phyloP scores from a whole-genome alignment of 2,113 vertebrate species.

The Machaerirhynchus nigripectus region DNA sequence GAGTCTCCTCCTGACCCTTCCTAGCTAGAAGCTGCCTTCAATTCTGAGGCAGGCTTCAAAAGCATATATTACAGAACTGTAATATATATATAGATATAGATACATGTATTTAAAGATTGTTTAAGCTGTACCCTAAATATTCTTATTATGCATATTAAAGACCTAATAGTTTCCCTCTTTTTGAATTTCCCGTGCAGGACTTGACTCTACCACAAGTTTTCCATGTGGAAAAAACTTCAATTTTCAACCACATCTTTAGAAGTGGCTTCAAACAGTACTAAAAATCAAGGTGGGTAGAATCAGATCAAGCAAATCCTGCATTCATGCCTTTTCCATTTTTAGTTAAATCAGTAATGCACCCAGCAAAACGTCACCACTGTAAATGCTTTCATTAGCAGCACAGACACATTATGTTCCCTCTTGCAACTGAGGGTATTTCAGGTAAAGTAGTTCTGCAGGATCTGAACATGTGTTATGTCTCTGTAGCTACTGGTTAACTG shows the following conservation, averaged over 20 bases:
- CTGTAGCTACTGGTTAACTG: neutral
- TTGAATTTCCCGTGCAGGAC: neutral
- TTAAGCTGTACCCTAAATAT: conserved; percentile 44
- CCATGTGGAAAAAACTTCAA: neutral
- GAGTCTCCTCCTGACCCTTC: neutral
- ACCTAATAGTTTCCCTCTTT: neutral
- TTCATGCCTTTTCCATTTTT: neutral
- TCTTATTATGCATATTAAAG: neutral
- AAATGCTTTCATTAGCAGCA: neutral
- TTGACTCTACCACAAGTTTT: neutral
- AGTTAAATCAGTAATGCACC: neutral
- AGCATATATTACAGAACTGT: conserved; percentile 27
- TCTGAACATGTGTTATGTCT: neutral
- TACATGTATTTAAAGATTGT: neutral
- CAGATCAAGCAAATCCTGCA: neutral
- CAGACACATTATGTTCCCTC: neutral
- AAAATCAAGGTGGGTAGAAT: neutral
- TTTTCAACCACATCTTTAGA: neutral
- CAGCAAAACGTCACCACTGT: neutral
- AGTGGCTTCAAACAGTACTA: neutral
- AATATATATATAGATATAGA: neutral
- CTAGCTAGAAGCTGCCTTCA: neutral
- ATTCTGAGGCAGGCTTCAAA: neutral
- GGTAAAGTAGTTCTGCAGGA: neutral
- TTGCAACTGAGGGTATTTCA: neutral